Conservation (phyloP, 2,888 invertebrate species). For the Melanostoma scalare region DNA sequence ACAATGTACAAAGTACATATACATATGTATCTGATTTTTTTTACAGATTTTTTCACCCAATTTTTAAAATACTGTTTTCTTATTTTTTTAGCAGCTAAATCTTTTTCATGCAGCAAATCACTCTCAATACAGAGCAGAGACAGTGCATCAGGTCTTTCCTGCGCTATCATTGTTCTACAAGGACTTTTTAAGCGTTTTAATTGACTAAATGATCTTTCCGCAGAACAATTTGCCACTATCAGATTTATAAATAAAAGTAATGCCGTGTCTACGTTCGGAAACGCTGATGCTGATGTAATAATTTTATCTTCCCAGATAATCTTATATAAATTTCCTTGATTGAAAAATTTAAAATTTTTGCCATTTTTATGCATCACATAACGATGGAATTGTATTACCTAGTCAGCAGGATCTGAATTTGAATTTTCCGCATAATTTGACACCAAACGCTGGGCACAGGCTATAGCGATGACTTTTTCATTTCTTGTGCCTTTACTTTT, state of each 20-base stretch:
- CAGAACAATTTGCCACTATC: too few relatives aligned
- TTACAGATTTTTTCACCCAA: too few relatives aligned
- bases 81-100: too few relatives aligned
- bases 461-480: not conserved
- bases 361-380: not conserved
- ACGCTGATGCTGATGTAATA: too few relatives aligned
- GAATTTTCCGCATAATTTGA: constrained; percentile 6
- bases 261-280: constrained; percentile 11
- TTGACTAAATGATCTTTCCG: constrained; percentile 1
- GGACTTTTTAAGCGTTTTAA: constrained; percentile 3
- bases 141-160: too few relatives aligned
- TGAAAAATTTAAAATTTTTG: too few relatives aligned
- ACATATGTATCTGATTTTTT: too few relatives aligned
- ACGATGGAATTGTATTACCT: not conserved
- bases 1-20: too few relatives aligned
- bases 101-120: too few relatives aligned
- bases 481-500: constrained; percentile 14
- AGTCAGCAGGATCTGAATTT: not conserved
- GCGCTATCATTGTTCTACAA: constrained; percentile 8
- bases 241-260: constrained; percentile 15
- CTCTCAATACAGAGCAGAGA: too few relatives aligned
- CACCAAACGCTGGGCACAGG: constrained; percentile 14
- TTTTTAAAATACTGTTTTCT: too few relatives aligned
- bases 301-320: not conserved
- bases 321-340: constrained; percentile 6